phyloP scores from a whole-genome alignment of 2,888 invertebrate genomes.

The Galeopsomyia nigrocyanea region DNA sequence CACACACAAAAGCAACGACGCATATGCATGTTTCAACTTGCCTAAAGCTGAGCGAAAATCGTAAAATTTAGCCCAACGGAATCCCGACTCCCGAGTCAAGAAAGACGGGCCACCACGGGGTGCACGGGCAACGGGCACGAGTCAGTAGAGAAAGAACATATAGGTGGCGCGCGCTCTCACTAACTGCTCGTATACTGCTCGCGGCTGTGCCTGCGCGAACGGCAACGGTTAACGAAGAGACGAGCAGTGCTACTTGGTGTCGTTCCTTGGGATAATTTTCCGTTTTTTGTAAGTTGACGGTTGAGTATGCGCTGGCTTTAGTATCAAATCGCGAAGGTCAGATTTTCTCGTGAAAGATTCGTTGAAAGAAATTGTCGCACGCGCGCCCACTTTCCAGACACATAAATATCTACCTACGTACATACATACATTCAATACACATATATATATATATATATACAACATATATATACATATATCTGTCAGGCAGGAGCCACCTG shows the following conservation, averaged over 20 bases:
- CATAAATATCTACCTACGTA: too few species aligned
- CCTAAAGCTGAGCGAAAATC: conserved; percentile 55
- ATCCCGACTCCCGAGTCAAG: conserved; percentile 51
- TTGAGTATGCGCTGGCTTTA: neutral
- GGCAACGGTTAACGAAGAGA: neutral
- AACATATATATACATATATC: neutral
- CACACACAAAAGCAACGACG: neutral
- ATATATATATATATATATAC: too few species aligned
- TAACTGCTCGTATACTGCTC: too few species aligned
- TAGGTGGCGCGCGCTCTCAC: neutral
- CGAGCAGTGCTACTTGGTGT: conserved; percentile 1
- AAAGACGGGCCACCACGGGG: neutral
- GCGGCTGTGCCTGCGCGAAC: neutral
- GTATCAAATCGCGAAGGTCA: neutral
- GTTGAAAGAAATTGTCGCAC: neutral
- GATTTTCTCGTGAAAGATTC: neutral
- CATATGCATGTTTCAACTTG: neutral
- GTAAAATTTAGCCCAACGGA: conserved; percentile 65
- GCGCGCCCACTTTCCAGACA: too few species aligned
- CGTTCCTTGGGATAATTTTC: conserved; percentile 5
- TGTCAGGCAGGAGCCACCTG: conserved; percentile 28
- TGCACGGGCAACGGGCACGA: conserved; percentile 3
- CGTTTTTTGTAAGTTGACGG: conserved; percentile 2
- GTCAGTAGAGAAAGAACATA: neutral
- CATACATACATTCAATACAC: too few species aligned